A percentile compares a stretch with the other conserved stretches of the same genome.
These are phyloP conservation scores for Onychostruthus taczanowskii DNA, from an alignment of 2,113 vertebrate genomes.

Conservation along the genomic window DNA sequence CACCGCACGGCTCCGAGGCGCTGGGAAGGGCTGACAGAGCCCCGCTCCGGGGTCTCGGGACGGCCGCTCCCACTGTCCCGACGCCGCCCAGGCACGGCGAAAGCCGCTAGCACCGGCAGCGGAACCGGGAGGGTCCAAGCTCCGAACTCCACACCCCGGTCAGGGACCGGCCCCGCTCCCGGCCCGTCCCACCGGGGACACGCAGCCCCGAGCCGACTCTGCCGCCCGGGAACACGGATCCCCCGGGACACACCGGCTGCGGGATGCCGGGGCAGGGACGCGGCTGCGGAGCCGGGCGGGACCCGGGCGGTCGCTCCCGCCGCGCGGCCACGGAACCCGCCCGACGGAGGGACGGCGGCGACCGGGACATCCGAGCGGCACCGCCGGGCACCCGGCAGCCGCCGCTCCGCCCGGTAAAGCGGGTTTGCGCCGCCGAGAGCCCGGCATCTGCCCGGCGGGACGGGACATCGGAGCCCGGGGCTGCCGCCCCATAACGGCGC, in stretches of 20 bases:
- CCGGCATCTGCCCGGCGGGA: no score
- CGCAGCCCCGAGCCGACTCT: background rate
- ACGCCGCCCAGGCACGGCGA: background rate
- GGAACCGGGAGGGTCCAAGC: background rate
- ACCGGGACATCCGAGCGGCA: background rate
- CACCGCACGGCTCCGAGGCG: background rate
- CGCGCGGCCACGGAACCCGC: background rate
- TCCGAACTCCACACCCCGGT: background rate
- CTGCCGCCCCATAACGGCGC: background rate
- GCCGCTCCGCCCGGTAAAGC: background rate
- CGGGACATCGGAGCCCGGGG: background rate
- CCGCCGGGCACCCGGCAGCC: background rate
- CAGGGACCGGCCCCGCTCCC: background rate
- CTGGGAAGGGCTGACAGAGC: background rate
- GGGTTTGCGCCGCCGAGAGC: background rate
- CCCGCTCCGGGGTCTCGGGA: accelerated
- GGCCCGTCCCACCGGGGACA: background rate
- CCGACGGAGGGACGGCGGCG: background rate
- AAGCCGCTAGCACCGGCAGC: background rate
- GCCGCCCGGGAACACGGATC: background rate
- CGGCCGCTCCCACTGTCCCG: background rate
- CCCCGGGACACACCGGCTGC: background rate
- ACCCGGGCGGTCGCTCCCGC: accelerated
- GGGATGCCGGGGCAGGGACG: background rate
- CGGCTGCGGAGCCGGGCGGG: background rate